A percentile compares a stretch with the other conserved stretches of the same genome.
These are phyloP conservation scores for Tridacna gigas DNA, from an alignment of 2,888 invertebrate genomes.

Conservation along the genomic window DNA sequence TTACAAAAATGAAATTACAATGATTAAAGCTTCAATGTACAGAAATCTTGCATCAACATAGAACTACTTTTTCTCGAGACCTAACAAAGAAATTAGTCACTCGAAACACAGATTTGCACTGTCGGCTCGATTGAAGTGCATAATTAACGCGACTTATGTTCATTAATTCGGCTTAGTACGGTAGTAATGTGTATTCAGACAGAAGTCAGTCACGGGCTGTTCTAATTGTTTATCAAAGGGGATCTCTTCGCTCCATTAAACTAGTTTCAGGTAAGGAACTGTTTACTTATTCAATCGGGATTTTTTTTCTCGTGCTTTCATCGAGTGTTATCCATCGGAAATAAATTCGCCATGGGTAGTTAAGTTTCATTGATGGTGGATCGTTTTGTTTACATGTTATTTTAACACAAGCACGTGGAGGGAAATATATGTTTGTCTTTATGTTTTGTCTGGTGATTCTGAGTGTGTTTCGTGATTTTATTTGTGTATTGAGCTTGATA, in stretches of 20 bases:
- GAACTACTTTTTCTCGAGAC: slow-evolving; percentile 51
- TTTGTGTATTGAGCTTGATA: not conserved
- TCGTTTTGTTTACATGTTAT: slow-evolving; percentile 41
- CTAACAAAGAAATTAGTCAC: slow-evolving; percentile 67
- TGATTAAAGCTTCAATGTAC: not conserved
- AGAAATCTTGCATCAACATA: not conserved
- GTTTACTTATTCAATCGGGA: not conserved
- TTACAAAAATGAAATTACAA: not conserved
- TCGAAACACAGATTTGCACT: slow-evolving; percentile 54
- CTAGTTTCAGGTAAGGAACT: slow-evolving; percentile 2
- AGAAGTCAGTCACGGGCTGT: slow-evolving; percentile 12
- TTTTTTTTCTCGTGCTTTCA: not conserved
- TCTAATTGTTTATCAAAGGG: slow-evolving; percentile 20
- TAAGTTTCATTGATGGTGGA: slow-evolving; percentile 27
- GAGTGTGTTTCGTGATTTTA: not conserved
- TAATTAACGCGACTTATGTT: slow-evolving; percentile 59
- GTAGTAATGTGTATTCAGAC: slow-evolving; percentile 41
- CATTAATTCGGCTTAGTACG: slow-evolving; percentile 67
- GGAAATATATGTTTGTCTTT: not conserved
- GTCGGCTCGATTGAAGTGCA: slow-evolving; percentile 66
- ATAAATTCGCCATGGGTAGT: slow-evolving; percentile 36
- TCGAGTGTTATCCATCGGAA: no score
- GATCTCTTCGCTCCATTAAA: slow-evolving; percentile 24
- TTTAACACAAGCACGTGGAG: slow-evolving; percentile 37
- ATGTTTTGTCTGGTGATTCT: not conserved